Conservation (phyloP, 2,797 vertebrate genomes). For the Anableps anableps region DNA sequence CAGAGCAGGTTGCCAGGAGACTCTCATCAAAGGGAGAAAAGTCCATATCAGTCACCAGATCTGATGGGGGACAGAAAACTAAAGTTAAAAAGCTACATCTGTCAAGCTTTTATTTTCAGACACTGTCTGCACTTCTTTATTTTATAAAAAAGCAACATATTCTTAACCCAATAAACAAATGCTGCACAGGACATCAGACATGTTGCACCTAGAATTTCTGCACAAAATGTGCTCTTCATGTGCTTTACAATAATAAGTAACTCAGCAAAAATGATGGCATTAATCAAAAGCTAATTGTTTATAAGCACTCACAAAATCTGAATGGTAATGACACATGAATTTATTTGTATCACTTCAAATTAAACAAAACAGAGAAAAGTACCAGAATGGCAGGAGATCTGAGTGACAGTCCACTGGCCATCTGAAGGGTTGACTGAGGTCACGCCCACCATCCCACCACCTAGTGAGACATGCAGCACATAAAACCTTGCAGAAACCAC, state of each 20-base stretch:
- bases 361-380: conserved; percentile 25
- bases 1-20: conserved; percentile 90
- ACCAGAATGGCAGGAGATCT: conserved; percentile 93
- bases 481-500: not conserved
- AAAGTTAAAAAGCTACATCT: conserved; percentile 17
- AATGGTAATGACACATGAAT: not conserved
- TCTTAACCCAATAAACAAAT: not conserved
- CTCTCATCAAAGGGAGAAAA: conserved; percentile 94
- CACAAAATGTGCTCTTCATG: not conserved
- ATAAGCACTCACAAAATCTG: not conserved
- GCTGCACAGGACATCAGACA: too few species aligned
- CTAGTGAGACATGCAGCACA: conserved; percentile 72
- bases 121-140: conserved; percentile 15
- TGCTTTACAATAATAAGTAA: not conserved
- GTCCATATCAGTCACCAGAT: conserved; percentile 91
- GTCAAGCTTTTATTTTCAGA: conserved; percentile 1
- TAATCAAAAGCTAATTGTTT: not conserved
- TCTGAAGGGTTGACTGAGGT: conserved; percentile 80
- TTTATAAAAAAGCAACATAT: conserved; percentile 1
- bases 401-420: conserved; percentile 80
- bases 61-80: conserved; percentile 69
- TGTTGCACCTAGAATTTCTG: too few species aligned
- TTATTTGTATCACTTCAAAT: not conserved
- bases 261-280: not conserved
- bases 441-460: conserved; percentile 87